Evolutionary conservation across 1,140 invertebrate species (phyloP), one percentile per base, ranked within the genome.

Genomic region (Apocrypta bakeri): DNA sequence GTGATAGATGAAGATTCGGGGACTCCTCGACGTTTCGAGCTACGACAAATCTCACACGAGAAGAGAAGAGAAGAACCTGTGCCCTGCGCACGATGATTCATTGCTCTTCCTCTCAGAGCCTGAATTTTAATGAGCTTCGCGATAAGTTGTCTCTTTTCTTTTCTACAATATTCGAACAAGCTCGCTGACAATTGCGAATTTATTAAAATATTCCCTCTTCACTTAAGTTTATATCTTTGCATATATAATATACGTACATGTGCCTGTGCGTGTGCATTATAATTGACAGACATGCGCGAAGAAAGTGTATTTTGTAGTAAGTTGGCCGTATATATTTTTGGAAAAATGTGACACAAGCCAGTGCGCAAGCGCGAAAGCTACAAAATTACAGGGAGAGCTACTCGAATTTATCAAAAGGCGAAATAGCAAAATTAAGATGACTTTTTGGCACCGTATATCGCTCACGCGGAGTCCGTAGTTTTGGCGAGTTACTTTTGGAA

Each of bases 1-100:
- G 78, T 87, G 84, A 85, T 87, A 85, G 80, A 86, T 87, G 86
- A 86, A 86, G 86, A 87, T 87, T 86, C 82, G 84, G 79, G 82
- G 82, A 75, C 48, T 77, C 71, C 71, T 1, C 73, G 81, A 85
- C 81, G 83, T 40, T 71, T 74, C 75, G 12, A 17, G 40, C 21
- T 17, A 69, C 40, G 80, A 83, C 75, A 74, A 76, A 81, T 78
- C 77, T 69, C 40, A 66, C 64, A 33, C 64, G 37, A 0, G 12
- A 68, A 11, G 14, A 11, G 8, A 42, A 42, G 14, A 9, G 9
- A 37, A 37, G 33, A 37, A 27, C 24, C 63, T 27, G 63, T 24
- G 63, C 9, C 25, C 69, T 33, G 33, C 33, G 21, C 25, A 17
- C 14, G 68, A 73, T 72, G 66, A 79, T 79, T 79, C 66, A 71